phyloP scores from a whole-genome alignment of 1,140 invertebrate genomes.

The Drosophila melanica region DNA sequence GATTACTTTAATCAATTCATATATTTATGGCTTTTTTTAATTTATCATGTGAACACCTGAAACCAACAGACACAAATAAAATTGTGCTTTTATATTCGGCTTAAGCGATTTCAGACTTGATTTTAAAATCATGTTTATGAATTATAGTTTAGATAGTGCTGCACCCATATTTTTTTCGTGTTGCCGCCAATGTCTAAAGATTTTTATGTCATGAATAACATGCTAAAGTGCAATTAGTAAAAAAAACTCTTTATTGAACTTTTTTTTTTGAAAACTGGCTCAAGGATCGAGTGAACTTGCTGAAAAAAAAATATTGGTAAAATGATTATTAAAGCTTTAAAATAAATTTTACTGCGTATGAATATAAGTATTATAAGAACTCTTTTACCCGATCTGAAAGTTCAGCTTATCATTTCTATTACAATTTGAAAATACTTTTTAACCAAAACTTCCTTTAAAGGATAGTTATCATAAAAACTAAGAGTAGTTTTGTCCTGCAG shows the following conservation, averaged over 20 bases:
- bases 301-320: neutral
- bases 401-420: too few species aligned
- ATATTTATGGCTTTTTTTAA: slow-evolving; percentile 54
- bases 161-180: slow-evolving; percentile 41
- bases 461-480: too few species aligned
- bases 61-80: neutral
- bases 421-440: too few species aligned
- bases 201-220: slow-evolving; percentile 72
- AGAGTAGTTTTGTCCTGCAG: too few species aligned
- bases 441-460: too few species aligned
- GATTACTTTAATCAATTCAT: slow-evolving; percentile 63
- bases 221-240: slow-evolving; percentile 72
- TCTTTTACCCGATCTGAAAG: too few species aligned
- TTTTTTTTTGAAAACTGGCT: slow-evolving; percentile 11
- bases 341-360: too few species aligned
- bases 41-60: slow-evolving; percentile 2
- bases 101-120: slow-evolving; percentile 39
- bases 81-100: slow-evolving; percentile 33
- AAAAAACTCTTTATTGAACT: slow-evolving; percentile 24
- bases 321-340: neutral
- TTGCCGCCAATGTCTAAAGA: slow-evolving; percentile 12
- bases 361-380: too few species aligned
- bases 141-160: neutral
- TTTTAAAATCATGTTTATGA: slow-evolving; percentile 31
- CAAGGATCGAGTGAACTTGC: slow-evolving; percentile 18